Evolutionary conservation across 2,888 invertebrate genomes (phyloP), one percentile per base, ranked within the genome.

Genomic region (Nysson spinosus): DNA sequence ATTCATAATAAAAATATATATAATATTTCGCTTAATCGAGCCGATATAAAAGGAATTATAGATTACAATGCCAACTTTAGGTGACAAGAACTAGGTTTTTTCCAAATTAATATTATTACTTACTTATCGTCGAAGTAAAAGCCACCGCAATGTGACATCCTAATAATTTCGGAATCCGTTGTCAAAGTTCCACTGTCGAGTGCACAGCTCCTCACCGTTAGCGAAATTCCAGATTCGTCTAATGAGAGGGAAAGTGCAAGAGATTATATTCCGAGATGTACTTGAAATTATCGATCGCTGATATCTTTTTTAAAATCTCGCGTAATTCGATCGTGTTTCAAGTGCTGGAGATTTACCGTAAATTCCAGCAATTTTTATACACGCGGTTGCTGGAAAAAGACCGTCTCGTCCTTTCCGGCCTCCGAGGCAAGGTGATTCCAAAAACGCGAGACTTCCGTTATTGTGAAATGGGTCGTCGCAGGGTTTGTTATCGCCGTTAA

Each of bases 381-480:
- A 99, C 39, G 97, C 95, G 0, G 98, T 98, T 12, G 98, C 98
- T 0, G 98, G 99, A 88, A 98, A 99, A 6, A 96, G 89, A 0
- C 98, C 99, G 81, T 96, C 93, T 24, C 98, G 90, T 0, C 95
- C 95, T 88, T 97, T 98, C 72, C 97, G 90, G 0, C 97, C 97
- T 0, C 97, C 97, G 93, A 96, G 94, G 87, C 99, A 99, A 1
- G 97, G 96, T 1, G 95, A 92, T 88, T 97, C 95, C 77, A 96
- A 90, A 88, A 96, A 93, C 74, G 92, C 92, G 55, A 92, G 89
- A 1, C 95, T 95, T 81, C 93, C 95, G 88, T 96, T 96, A 88
- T 97, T 96, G 88, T 97, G 96, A 88, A 96, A 97, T 0, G 97
- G 96, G 87, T 99, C 99, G 85, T 99, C 98, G 86, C 98, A 97